Conservation (phyloP, 2,888 invertebrate genomes). For the Tridacna crocea region DNA sequence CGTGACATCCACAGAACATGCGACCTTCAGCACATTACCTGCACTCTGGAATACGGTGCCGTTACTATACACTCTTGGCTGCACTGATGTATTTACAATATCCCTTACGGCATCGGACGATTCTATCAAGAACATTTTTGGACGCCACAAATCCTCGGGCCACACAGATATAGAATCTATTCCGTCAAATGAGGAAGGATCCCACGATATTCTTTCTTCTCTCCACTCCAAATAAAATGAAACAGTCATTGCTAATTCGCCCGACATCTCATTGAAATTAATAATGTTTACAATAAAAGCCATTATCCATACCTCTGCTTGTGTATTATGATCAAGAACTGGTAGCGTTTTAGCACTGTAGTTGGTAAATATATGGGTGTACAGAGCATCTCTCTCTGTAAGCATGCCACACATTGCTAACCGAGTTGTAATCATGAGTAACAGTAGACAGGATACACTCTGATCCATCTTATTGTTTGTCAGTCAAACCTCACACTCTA, state of each 20-base stretch:
- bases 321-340: background rate
- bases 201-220: constrained; percentile 44
- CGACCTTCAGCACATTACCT: constrained; percentile 25
- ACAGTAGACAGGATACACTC: too few relatives aligned
- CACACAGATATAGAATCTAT: constrained; percentile 18
- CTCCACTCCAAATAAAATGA: constrained; percentile 19
- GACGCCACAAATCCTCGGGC: constrained; percentile 40
- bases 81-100: constrained; percentile 24
- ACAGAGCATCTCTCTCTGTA: constrained; percentile 13
- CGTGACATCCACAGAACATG: constrained; percentile 46
- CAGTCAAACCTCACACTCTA: too few relatives aligned
- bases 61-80: constrained; percentile 14
- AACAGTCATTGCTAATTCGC: constrained; percentile 28
- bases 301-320: background rate
- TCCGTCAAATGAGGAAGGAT: constrained; percentile 14
- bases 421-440: too few relatives aligned
- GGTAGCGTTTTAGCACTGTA: constrained; percentile 37
- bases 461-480: too few relatives aligned
- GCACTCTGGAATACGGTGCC: constrained; percentile 29
- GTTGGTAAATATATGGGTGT: constrained; percentile 17
- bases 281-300: constrained; percentile 30
- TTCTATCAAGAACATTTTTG: constrained; percentile 29
- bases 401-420: too few relatives aligned
- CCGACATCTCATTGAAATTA: constrained; percentile 47
- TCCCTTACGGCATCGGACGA: background rate